Evolutionary conservation across 2,797 vertebrate species (phyloP).

Genomic region (Macropodus opercularis): DNA sequence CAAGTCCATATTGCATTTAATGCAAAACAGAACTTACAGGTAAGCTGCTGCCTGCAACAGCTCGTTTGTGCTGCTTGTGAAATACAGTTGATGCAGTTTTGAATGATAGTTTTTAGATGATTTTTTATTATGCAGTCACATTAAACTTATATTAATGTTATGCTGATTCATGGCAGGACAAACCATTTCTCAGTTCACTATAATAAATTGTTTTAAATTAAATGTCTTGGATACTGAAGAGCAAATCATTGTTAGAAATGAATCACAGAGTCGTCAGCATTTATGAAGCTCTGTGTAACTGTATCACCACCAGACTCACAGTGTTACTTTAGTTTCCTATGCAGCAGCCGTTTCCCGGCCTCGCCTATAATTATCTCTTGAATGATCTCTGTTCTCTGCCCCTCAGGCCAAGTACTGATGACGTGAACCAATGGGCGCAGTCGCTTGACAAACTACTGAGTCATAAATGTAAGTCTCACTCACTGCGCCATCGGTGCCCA

Average conservation of each 20-base stretch:
- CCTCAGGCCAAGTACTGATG: conserved; percentile 75
- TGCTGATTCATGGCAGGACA: background rate
- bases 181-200: background rate
- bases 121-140: too few relatives aligned
- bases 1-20: conserved; percentile 3
- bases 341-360: background rate
- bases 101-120: too few relatives aligned
- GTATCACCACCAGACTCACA: too few relatives aligned
- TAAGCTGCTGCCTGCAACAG: conserved; percentile 27
- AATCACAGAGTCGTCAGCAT: too few relatives aligned
- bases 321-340: background rate
- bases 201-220: background rate
- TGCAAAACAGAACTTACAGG: conserved; percentile 61
- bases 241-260: too few relatives aligned
- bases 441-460: conserved; percentile 79
- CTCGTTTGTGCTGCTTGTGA: background rate
- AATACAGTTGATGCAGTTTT: background rate
- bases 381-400: conserved; percentile 14
- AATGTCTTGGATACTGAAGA: background rate
- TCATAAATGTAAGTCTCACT: conserved; percentile 78
- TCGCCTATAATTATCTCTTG: conserved; percentile 6
- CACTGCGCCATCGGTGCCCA: background rate
- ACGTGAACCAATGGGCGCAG: conserved; percentile 78
- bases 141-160: too few relatives aligned
- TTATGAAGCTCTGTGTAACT: too few relatives aligned